phyloP scores from a whole-genome alignment of 2,797 vertebrate species.

The Erethizon dorsatum region DNA sequence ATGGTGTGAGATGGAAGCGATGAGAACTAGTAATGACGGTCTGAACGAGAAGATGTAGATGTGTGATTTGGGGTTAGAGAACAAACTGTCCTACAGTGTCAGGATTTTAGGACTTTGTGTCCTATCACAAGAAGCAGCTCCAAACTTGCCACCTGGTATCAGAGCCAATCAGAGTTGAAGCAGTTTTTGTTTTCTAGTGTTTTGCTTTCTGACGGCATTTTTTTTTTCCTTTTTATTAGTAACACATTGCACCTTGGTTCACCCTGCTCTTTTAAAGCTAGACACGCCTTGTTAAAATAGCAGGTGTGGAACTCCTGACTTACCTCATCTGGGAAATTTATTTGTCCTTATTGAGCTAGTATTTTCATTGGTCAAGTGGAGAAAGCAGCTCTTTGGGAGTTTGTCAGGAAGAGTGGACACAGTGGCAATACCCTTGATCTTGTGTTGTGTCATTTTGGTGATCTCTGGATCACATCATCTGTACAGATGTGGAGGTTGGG shows the following conservation, averaged over 20 bases:
- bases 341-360: background rate
- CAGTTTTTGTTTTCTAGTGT: background rate
- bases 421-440: accelerated
- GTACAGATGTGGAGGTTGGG: background rate
- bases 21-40: background rate
- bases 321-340: background rate
- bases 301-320: background rate
- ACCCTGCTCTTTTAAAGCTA: background rate
- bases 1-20: background rate
- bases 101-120: background rate
- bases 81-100: background rate
- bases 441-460: background rate
- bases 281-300: background rate
- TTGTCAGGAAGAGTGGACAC: background rate
- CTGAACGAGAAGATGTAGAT: background rate
- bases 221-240: background rate
- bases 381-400: background rate
- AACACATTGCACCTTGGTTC: background rate
- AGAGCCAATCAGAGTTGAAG: background rate
- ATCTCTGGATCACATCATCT: background rate
- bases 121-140: background rate
- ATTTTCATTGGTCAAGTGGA: background rate
- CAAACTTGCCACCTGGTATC: background rate
- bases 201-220: background rate
- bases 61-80: background rate